phyloP scores from a whole-genome alignment of 2,113 vertebrate genomes.

The Emberiza fucata region DNA sequence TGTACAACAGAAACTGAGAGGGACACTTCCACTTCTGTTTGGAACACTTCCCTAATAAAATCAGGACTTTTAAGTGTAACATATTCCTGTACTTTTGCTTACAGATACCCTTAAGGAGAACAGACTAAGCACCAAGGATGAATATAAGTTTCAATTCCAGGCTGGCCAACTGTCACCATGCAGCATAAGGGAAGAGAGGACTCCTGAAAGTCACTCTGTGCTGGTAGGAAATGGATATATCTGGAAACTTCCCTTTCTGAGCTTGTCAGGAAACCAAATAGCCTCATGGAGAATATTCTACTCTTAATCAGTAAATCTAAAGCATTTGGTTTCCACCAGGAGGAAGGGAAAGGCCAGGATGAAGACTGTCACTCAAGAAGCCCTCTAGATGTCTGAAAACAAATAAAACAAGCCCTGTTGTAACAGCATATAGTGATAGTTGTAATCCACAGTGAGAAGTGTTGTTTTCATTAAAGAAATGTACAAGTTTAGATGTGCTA shows the following conservation, averaged over 20 bases:
- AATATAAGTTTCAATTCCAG: background rate
- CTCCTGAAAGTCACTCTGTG: background rate
- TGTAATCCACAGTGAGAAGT: background rate
- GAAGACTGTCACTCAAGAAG: background rate
- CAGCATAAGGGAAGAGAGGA: background rate
- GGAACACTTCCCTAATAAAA: background rate
- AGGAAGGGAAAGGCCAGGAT: background rate
- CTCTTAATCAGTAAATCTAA: background rate
- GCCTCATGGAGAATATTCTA: background rate
- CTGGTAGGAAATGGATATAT: background rate
- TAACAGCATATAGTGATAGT: background rate
- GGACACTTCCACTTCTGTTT: background rate
- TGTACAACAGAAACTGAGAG: background rate
- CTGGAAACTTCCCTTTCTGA: background rate
- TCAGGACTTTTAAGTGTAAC: background rate
- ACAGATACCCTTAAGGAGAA: background rate
- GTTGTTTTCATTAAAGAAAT: background rate
- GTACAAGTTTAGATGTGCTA: rapidly evolving
- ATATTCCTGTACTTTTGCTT: background rate
- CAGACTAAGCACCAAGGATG: background rate
- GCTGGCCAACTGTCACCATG: rapidly evolving
- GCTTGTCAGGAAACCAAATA: background rate
- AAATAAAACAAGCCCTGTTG: background rate
- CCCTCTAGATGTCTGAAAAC: background rate
- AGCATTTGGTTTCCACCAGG: background rate